Percentiles rank a stretch among this genome's conserved stretches.
These are phyloP conservation scores for Corapipo altera DNA, from an alignment of 2,113 vertebrate genomes.

Conservation along the genomic window DNA sequence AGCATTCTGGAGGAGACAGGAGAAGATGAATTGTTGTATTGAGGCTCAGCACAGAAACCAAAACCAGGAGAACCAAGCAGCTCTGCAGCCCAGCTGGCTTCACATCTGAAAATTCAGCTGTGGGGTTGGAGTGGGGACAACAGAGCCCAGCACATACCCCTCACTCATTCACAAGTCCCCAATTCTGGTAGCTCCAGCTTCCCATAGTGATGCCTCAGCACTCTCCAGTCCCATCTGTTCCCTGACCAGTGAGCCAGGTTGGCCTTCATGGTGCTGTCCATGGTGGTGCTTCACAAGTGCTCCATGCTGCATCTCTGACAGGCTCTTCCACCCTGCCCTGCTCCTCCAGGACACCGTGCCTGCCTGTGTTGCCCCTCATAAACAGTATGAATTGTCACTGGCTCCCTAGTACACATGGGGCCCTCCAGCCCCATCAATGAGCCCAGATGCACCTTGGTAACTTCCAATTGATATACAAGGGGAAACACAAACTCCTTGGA, in stretches of 20 bases:
- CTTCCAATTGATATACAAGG: not conserved
- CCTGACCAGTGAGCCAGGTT: not conserved
- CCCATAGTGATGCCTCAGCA: not conserved
- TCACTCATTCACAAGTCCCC: not conserved
- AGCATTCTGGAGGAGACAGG: not conserved
- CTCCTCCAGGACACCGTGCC: not conserved
- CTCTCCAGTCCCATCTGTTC: not conserved
- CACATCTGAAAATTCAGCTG: not conserved
- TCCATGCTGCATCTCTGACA: fast-evolving
- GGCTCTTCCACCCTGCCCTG: not conserved
- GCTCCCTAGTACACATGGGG: not conserved
- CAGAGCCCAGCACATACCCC: not conserved
- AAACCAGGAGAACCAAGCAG: not conserved
- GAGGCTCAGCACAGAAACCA: constrained; percentile 22
- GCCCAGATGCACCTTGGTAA: not conserved
- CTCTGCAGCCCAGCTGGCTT: not conserved
- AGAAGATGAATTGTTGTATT: constrained; percentile 5
- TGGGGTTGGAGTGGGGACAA: not conserved
- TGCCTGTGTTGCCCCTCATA: fast-evolving
- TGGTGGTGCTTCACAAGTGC: fast-evolving
- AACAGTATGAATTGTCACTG: fast-evolving
- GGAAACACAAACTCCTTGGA: not conserved
- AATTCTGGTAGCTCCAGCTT: not conserved
- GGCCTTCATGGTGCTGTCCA: not conserved
- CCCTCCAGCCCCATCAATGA: not conserved